Conservation (phyloP, 2,113 vertebrate species). For the Formicarius rufipectus region DNA sequence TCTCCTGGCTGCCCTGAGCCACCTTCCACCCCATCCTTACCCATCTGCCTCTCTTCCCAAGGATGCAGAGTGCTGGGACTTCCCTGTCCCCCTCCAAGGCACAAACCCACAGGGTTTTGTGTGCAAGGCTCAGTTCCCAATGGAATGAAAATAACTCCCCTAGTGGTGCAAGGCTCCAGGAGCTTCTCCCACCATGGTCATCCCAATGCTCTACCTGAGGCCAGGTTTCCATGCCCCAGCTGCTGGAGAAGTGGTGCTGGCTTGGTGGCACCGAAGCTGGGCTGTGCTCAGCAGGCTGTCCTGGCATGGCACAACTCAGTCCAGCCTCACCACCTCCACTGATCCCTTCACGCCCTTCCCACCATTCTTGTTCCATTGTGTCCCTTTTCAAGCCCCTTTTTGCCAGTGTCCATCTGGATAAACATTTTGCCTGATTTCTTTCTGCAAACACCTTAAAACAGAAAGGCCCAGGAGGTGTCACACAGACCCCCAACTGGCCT, state of each 20-base stretch:
- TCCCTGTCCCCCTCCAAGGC: neutral
- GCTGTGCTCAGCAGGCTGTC: neutral
- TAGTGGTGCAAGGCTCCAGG: neutral
- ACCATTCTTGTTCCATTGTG: neutral
- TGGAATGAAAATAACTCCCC: neutral
- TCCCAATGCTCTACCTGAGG: neutral
- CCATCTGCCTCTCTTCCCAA: fast-evolving
- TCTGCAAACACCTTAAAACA: neutral
- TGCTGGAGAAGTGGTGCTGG: neutral
- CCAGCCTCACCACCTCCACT: neutral
- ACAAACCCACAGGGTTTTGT: neutral
- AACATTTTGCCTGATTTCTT: neutral
- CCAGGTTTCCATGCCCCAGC: neutral
- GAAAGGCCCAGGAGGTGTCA: neutral
- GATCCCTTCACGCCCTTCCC: neutral
- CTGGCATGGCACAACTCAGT: neutral
- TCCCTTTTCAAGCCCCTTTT: neutral
- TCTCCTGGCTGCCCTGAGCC: neutral
- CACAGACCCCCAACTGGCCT: neutral
- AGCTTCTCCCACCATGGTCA: neutral
- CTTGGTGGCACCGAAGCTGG: neutral
- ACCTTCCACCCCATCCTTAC: neutral
- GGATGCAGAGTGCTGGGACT: neutral
- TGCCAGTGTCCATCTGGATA: neutral
- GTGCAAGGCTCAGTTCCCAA: neutral